phyloP scores from a whole-genome alignment of 2,113 vertebrate genomes.

The Mandrillus leucophaeus region DNA sequence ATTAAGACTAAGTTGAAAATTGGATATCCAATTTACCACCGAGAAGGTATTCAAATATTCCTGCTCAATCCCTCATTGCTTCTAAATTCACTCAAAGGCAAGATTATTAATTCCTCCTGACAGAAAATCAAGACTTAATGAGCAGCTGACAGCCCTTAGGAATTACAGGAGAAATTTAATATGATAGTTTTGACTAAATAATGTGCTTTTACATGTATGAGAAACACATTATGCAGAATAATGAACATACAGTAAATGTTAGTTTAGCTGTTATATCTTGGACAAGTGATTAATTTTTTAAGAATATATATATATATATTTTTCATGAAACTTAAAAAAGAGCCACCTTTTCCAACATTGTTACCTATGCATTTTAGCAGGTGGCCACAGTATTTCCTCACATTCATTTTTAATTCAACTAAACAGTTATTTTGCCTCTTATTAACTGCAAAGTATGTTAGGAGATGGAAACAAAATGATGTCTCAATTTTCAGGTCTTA shows the following conservation, averaged over 20 bases:
- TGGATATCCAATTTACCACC: slow-evolving; percentile 81
- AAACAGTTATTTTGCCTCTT: slow-evolving; percentile 7
- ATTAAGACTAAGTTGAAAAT: slow-evolving; percentile 79
- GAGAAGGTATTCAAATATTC: slow-evolving; percentile 84
- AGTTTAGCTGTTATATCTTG: slow-evolving; percentile 50
- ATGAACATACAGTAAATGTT: slow-evolving; percentile 50
- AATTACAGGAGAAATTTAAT: slow-evolving; percentile 81
- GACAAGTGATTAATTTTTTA: slow-evolving; percentile 63
- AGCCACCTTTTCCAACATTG: neutral
- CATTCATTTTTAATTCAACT: slow-evolving; percentile 51
- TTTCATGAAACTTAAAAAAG: neutral
- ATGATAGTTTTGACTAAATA: slow-evolving; percentile 81
- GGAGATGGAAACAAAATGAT: neutral
- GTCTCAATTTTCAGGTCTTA: neutral
- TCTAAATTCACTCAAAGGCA: slow-evolving; percentile 88
- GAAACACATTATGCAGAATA: slow-evolving; percentile 57
- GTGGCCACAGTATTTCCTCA: slow-evolving; percentile 20
- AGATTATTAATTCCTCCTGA: slow-evolving; percentile 92
- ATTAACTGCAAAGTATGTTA: neutral
- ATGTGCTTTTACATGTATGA: slow-evolving; percentile 73
- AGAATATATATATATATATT: neutral
- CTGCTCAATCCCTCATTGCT: slow-evolving; percentile 80
- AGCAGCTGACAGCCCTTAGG: slow-evolving; percentile 85
- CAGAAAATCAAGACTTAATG: slow-evolving; percentile 97
- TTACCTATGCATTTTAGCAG: neutral